Base-by-base conservation (phyloP, 2,797 vertebrate species). In the Galagoides demidoff region DNA sequence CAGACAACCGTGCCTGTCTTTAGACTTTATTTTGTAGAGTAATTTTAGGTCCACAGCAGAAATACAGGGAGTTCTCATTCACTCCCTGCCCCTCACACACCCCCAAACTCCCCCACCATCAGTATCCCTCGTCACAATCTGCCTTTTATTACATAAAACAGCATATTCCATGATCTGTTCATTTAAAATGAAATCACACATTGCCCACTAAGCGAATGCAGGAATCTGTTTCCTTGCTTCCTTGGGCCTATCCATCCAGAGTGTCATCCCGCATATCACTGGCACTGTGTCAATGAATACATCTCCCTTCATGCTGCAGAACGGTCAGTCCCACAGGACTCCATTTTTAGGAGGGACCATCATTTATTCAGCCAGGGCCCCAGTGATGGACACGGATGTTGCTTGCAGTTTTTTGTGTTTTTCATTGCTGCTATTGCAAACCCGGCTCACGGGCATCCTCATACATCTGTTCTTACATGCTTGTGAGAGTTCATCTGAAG, bases 11-110 rank as follows among this genome's bases (percentile, higher is more conserved):
- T 34, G 31, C 31, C 64, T 66, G 17, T 19, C 45, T 83, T 79
- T 45, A 64, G 87, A 61, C 9, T 71, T 94, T 66, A 59, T 37
- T 70, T 83, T 85, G 64, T 43, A 85, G 45, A 90, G 43, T 31
- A 31, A 34, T 93, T 95, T 94, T 78, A 63, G 45, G 66, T 89
- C 83, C 70, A 39, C 23, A 77, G 87, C 11, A 91, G 89, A 92
- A 76, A 64, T 43, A 31, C 55, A 90, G n/a, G 89, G 64, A 57
- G 59, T 39, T 73, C 92, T 84, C 77, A 2, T 19, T 1, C 6
- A 31, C 17, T 61, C 57, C 25, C 64, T 7, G 17, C 29, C 31
- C 57, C 57, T 37, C 2, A 3, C 34, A 34, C 22, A 45, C 0
- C 1, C 7, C 5, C 8, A 23, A 45, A 25, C 31, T 85, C 13